Base-by-base conservation (phyloP, 2,113 vertebrate genomes). In the Cygnus buccinator region DNA sequence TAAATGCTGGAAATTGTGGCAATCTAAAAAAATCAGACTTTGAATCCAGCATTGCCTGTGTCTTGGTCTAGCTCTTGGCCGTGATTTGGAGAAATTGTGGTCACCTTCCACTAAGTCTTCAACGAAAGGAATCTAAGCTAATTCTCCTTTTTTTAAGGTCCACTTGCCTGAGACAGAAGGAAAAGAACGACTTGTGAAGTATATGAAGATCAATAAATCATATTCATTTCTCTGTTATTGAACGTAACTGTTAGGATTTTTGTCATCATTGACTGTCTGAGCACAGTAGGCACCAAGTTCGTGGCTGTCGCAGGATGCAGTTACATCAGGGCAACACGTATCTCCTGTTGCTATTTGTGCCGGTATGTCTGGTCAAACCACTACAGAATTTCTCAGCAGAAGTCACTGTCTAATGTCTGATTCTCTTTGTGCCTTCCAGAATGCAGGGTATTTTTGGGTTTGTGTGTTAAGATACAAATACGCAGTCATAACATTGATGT, bases 271-370 rank as follows among this genome's bases (percentile, higher is more conserved):
- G 20, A 43, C 59, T 82, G 35, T 33, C 48, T 74, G 52, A 91
- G 58, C 68, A 80, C 76, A 77, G 12, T 57, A 62, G 81, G 65
- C 33, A 31, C 61, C 10, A 15, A 5, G 43, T n/a, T 39, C 33
- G 63, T 78, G 63, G 26, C 46, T 67, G 76, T 18, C 80, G 72
- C 57, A 41, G 84, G 66, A 14, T 94, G 83, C 92, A 96, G 93
- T 95, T 96, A 79, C 86, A 95, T 61, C 33, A 78, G 71, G 67
- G 89, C 75, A 92, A 22, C 57, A 74, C 2, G 1, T 84, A 68
- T 50, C 84, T 82, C 70, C 84, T 77, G 37, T 87, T 92, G 80
- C 84, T 96, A 87, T 93, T 84, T 90, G 62, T 84, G 70, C 80
- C 76, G 77, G 41, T 66, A 35, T 0, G 43, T 94, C 77, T 93